These are phyloP conservation scores for Galerucella calmariensis DNA, from an alignment of 2,888 invertebrate species.

Conservation along the genomic window DNA sequence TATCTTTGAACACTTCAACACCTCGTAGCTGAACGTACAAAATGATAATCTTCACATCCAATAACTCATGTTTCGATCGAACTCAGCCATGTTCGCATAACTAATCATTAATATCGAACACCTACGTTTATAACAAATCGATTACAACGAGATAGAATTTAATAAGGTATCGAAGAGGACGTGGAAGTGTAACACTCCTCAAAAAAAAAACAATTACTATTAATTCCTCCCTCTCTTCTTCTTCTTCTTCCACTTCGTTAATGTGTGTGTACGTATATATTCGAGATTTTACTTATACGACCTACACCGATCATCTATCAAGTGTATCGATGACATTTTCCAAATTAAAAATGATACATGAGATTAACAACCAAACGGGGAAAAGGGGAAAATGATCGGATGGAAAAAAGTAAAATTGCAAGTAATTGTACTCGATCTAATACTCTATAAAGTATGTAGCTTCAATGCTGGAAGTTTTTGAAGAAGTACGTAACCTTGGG, in stretches of 20 bases:
- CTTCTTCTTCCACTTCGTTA: conserved; percentile 43
- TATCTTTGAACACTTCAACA: too few species aligned
- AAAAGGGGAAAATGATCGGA: too few species aligned
- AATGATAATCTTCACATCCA: conserved; percentile 11
- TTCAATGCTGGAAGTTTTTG: too few species aligned
- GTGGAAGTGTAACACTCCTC: conserved; percentile 61
- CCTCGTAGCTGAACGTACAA: background rate
- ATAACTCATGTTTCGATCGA: conserved; percentile 14
- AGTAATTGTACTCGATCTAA: too few species aligned
- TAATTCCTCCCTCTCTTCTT: conserved; percentile 59
- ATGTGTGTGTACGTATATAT: conserved; percentile 41
- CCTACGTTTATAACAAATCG: conserved; percentile 63
- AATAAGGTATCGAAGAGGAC: conserved; percentile 54
- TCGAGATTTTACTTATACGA: conserved; percentile 58
- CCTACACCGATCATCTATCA: conserved; percentile 67
- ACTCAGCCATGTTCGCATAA: conserved; percentile 1
- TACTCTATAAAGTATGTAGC: too few species aligned
- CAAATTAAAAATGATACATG: conserved; percentile 65
- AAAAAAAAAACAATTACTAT: conserved; percentile 62
- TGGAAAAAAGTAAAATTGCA: too few species aligned
- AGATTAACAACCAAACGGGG: conserved; percentile 29
- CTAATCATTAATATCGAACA: conserved; percentile 61
- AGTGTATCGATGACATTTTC: conserved; percentile 66
- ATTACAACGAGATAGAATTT: conserved; percentile 62
- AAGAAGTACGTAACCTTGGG: too few species aligned